Percentiles rank a stretch among this genome's conserved stretches.
Evolutionary conservation across 1,140 invertebrate genomes (phyloP).

Genomic region (Temnothorax nylanderi): DNA sequence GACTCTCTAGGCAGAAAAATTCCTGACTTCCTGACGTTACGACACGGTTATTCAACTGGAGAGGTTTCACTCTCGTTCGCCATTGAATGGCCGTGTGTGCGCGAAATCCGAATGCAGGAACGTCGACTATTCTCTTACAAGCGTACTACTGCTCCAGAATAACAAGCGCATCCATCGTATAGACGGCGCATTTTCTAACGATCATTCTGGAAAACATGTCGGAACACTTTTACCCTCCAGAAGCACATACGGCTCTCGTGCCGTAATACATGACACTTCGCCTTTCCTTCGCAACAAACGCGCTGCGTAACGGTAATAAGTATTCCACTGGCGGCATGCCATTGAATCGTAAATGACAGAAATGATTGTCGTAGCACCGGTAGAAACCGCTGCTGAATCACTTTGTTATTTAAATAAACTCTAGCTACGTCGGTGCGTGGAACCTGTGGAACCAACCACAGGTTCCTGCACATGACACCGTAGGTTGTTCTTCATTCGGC

Average conservation of each 20-base stretch:
- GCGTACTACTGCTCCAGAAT: constrained; percentile 58
- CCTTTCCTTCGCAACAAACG: constrained; percentile 24
- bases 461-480: background rate
- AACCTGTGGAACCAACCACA: too few relatives aligned
- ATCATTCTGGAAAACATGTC: constrained; percentile 36
- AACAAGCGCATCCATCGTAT: constrained; percentile 54
- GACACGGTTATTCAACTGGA: constrained; percentile 70
- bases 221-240: constrained; percentile 26
- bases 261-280: constrained; percentile 19
- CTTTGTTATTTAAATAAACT: constrained; percentile 54
- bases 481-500: background rate
- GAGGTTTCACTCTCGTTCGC: constrained; percentile 70
- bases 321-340: constrained; percentile 34
- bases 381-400: constrained; percentile 49
- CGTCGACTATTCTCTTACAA: constrained; percentile 35
- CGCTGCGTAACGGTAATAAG: constrained; percentile 40
- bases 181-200: background rate
- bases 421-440: background rate
- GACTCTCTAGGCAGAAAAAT: background rate
- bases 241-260: background rate
- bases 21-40: constrained; percentile 62
- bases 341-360: constrained; percentile 33
- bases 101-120: constrained; percentile 63
- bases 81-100: constrained; percentile 30
- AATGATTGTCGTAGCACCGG: background rate